Base-by-base conservation (phyloP, 2,113 vertebrate species). In the Labeo catla region DNA sequence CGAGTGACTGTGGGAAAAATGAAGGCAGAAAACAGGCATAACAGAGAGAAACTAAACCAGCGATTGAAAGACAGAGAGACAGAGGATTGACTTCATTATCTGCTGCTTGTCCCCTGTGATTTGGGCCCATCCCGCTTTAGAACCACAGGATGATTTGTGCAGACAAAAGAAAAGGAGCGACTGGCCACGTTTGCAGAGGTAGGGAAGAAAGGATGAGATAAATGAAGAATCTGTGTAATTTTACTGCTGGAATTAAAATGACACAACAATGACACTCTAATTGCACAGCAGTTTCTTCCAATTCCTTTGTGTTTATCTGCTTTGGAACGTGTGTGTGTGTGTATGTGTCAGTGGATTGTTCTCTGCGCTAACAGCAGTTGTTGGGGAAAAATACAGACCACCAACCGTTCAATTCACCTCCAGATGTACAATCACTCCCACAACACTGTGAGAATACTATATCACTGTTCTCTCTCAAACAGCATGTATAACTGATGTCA, bases 61-160 rank as follows among this genome's bases (percentile, higher is more conserved):
- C 47, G 76, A 57, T 39, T 59, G 78, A 72, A 49, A 77, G 57
- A 86, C n/a, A 61, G 76, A 39, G 57, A 85, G 16, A 28, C 47
- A 63, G 68, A 73, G 85, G 23, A 86, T 34, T 81, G 80, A 82
- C 65, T 73, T 84, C 50, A 84, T 84, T 84, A 84, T 84, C 81
- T 39, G 16, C 81, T 57, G 28, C 63, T 52, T 15, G 28, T 83
- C 81, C 68, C 81, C 66, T 70, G 81, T 83, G 81, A 84, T 84
- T 84, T 73, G 81, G 81, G 10, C 81, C 68, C 45, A 52, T 36
- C 63, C 47, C 6, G 63, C 80, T 82, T 68, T 68, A 36, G 81
- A 83, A 23, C 81, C 81, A 73, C 66, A 57, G 45, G 45, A 68
- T 82, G 63, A 82, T 82, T 52, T 82, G 63, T 70, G 16, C 80